These are phyloP conservation scores for Rhagium mordax DNA, from an alignment of 2,888 invertebrate genomes.

Conservation along the genomic window DNA sequence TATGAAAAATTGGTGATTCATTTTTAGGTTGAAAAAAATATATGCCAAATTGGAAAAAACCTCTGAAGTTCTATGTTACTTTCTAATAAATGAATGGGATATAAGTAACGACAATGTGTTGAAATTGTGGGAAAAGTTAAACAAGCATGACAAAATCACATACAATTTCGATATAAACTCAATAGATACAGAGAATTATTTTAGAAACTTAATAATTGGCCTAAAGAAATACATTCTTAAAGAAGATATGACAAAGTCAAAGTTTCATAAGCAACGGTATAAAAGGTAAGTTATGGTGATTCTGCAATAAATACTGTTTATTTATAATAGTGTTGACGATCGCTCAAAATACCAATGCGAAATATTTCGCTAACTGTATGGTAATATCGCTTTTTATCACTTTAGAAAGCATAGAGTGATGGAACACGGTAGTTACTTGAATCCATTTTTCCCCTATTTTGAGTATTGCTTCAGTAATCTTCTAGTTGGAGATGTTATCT, in stretches of 20 bases:
- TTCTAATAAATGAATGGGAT: conserved; percentile 56
- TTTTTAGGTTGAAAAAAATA: conserved; percentile 53
- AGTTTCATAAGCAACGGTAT: conserved; percentile 49
- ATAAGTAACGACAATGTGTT: conserved; percentile 53
- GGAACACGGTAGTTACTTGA: too few species aligned
- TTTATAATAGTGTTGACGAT: too few species aligned
- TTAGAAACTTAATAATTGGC: conserved; percentile 50
- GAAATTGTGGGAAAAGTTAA: conserved; percentile 51
- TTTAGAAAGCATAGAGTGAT: too few species aligned
- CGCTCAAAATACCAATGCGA: too few species aligned
- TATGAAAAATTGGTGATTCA: neutral
- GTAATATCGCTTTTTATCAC: too few species aligned
- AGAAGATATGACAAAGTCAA: conserved; percentile 53
- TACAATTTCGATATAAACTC: conserved; percentile 56
- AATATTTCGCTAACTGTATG: too few species aligned
- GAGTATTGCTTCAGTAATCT: too few species aligned
- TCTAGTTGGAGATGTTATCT: too few species aligned
- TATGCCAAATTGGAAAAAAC: conserved; percentile 54
- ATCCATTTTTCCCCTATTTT: too few species aligned
- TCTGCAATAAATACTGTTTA: too few species aligned
- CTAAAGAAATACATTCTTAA: conserved; percentile 57
- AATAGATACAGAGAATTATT: conserved; percentile 49
- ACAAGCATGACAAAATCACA: conserved; percentile 45
- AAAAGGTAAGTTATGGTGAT: conserved; percentile 48
- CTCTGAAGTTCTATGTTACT: conserved; percentile 50